Evolutionary conservation across 2,113 vertebrate genomes (phyloP).

Genomic region (Abramis brama): DNA sequence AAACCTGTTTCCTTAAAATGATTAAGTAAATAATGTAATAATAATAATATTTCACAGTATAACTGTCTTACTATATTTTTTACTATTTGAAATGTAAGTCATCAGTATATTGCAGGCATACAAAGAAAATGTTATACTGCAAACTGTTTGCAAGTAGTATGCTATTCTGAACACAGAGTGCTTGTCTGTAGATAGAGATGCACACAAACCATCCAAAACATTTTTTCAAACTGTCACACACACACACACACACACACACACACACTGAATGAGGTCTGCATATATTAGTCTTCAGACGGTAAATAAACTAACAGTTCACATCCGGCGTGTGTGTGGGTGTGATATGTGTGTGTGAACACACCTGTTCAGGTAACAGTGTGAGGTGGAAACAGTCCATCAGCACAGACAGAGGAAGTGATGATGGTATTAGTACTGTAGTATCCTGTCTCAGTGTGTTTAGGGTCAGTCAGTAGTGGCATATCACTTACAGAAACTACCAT

Average conservation of each 20-base stretch:
- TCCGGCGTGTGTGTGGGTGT: constrained; percentile 42
- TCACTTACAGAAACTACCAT: not conserved
- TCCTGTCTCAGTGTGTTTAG: not conserved
- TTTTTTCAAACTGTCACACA: not conserved
- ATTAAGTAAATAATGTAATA: no score
- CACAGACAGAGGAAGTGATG: constrained; percentile 47
- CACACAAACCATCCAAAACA: not conserved
- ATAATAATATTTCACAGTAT: not conserved
- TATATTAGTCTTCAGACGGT: constrained; percentile 27
- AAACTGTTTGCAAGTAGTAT: not conserved
- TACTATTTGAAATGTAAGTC: not conserved
- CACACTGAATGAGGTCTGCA: not conserved
- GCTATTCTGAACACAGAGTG: not conserved
- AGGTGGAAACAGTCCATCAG: constrained; percentile 57
- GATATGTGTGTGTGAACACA: constrained; percentile 41
- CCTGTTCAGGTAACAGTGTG: constrained; percentile 57
- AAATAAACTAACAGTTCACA: constrained; percentile 46
- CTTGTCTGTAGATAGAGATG: not conserved
- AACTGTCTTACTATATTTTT: no score
- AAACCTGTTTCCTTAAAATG: no score
- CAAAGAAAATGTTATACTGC: no score
- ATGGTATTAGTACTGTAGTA: not conserved
- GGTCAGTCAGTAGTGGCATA: not conserved
- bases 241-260: not conserved
- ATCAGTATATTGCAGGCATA: not conserved